Evolutionary conservation across 2,888 invertebrate genomes (phyloP).

Genomic region (Nineta flava): DNA sequence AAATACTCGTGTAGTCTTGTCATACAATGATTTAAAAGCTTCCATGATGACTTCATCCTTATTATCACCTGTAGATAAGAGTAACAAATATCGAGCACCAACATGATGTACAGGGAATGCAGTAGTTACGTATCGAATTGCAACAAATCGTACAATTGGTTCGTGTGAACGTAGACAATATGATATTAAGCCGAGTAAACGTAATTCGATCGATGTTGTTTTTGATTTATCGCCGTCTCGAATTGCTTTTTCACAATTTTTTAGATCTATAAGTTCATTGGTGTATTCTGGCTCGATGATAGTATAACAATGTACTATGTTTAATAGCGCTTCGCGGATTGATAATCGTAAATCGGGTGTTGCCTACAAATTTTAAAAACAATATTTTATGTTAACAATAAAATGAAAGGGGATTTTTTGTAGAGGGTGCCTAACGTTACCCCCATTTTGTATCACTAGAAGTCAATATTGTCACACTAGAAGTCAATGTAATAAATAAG

Average conservation of each 20-base stretch:
- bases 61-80: slow-evolving; percentile 71
- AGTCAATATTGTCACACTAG: too few relatives aligned
- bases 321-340: slow-evolving; percentile 48
- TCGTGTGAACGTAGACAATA: slow-evolving; percentile 63
- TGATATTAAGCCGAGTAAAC: slow-evolving; percentile 43
- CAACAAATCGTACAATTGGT: slow-evolving; percentile 65
- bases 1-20: slow-evolving; percentile 41
- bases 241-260: slow-evolving; percentile 20
- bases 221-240: slow-evolving; percentile 27
- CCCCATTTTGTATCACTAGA: neutral
- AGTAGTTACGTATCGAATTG: slow-evolving; percentile 63
- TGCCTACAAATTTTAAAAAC: slow-evolving; percentile 18
- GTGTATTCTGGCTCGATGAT: slow-evolving; percentile 19
- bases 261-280: slow-evolving; percentile 12
- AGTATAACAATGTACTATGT: slow-evolving; percentile 50
- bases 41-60: slow-evolving; percentile 62
- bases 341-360: slow-evolving; percentile 42
- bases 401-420: neutral
- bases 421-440: neutral
- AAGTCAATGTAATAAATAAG: too few relatives aligned
- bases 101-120: slow-evolving; percentile 72
- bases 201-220: slow-evolving; percentile 14
- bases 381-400: neutral
- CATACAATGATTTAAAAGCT: slow-evolving; percentile 59
- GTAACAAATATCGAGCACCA: slow-evolving; percentile 63